A percentile compares a stretch with the other conserved stretches of the same genome.
Evolutionary conservation across 2,113 vertebrate species (phyloP).

Genomic region (Microcebus jonahi): DNA sequence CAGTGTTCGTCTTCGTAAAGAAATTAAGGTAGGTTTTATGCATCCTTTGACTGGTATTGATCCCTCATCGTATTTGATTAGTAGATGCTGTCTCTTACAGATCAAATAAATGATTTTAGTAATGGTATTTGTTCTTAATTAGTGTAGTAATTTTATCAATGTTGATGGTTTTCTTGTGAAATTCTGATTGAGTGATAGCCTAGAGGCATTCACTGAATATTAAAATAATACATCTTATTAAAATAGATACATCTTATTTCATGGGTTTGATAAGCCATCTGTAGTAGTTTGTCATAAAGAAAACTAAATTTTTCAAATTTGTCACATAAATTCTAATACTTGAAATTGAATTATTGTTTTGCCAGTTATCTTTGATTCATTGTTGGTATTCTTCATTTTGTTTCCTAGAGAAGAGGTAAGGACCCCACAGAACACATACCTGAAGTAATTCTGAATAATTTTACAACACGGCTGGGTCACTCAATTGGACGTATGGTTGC

Average conservation of each 20-base stretch:
- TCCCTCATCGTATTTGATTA: neutral
- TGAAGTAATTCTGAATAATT: conserved; percentile 98
- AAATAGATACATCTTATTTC: neutral
- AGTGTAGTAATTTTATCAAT: neutral
- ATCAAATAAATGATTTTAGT: conserved; percentile 9
- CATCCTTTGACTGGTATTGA: neutral
- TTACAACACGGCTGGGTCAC: conserved; percentile 95
- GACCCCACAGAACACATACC: conserved; percentile 93
- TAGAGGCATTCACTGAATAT: neutral
- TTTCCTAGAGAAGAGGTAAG: conserved; percentile 93
- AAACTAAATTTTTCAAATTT: conserved; percentile 11
- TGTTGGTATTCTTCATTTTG: neutral
- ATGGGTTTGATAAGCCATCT: neutral
- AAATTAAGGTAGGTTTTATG: conserved; percentile 92
- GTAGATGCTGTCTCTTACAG: neutral
- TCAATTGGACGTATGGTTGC: conserved; percentile 95
- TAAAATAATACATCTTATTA: neutral
- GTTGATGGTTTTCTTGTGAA: neutral
- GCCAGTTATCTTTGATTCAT: neutral
- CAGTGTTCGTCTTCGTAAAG: conserved; percentile 95
- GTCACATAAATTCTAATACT: neutral
- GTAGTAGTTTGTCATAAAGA: neutral
- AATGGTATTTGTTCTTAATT: neutral
- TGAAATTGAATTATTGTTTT: conserved; percentile 37
- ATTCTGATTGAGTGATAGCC: neutral